These are phyloP conservation scores for Galemys pyrenaicus DNA, from an alignment of 2,113 vertebrate genomes.

Conservation along the genomic window DNA sequence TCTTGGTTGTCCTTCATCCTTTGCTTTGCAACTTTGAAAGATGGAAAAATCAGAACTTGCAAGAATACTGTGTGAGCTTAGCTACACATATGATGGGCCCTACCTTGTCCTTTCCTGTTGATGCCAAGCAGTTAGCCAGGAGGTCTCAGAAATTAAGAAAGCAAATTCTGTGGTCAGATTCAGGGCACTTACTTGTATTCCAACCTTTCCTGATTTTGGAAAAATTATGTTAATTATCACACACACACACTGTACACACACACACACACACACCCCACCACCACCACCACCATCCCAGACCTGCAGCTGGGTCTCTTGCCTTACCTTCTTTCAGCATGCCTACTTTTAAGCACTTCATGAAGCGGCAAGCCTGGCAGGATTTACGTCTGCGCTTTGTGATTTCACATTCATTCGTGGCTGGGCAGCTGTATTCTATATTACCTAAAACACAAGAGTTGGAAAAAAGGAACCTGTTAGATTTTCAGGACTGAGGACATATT, in stretches of 20 bases:
- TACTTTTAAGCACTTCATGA: slow-evolving; percentile 99
- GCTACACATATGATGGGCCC: background rate
- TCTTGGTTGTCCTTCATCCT: background rate
- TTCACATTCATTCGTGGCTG: slow-evolving; percentile 98
- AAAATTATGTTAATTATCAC: background rate
- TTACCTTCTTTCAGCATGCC: slow-evolving; percentile 99
- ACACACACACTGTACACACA: background rate
- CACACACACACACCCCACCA: too few relatives aligned
- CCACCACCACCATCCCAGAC: too few relatives aligned
- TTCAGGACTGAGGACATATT: background rate
- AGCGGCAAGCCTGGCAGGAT: slow-evolving; percentile 99
- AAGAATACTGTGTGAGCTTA: background rate
- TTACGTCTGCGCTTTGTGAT: slow-evolving; percentile 99
- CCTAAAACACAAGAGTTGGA: slow-evolving; percentile 87
- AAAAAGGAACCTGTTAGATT: slow-evolving; percentile 69
- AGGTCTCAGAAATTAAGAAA: background rate
- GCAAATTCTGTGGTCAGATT: background rate
- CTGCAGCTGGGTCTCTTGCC: slow-evolving; percentile 33
- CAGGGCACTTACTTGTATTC: slow-evolving; percentile 33
- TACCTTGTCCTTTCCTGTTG: background rate
- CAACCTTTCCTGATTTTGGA: slow-evolving; percentile 58
- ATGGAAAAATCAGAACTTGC: background rate
- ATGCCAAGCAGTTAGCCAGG: background rate
- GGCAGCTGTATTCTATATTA: slow-evolving; percentile 99
- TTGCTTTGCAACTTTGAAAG: background rate